Conservation (phyloP, 53 echinoderm and acorn worm genomes). For the Astropecten irregularis region DNA sequence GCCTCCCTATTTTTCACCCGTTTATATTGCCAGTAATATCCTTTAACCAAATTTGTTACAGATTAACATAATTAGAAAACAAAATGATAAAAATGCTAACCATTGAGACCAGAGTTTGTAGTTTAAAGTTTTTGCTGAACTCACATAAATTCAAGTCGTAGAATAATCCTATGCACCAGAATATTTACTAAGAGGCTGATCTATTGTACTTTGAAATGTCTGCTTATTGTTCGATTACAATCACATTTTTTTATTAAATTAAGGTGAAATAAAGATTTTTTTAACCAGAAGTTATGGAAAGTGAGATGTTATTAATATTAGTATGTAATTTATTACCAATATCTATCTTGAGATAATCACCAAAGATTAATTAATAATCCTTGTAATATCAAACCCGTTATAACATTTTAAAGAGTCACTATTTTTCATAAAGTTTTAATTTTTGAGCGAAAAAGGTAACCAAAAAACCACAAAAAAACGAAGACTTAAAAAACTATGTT, state of each 20-base stretch:
- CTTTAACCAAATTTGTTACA: too few species aligned
- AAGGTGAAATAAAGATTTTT: constrained; percentile 3
- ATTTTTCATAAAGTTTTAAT: too few species aligned
- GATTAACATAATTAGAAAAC: too few species aligned
- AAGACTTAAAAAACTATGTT: too few species aligned
- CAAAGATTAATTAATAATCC: constrained; percentile 26
- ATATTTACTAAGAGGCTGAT: constrained; percentile 10
- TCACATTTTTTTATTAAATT: not conserved
- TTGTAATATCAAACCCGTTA: not conserved
- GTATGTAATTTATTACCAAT: constrained; percentile 37
- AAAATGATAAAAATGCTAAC: too few species aligned
- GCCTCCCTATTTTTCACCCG: too few species aligned
- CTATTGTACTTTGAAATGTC: not conserved
- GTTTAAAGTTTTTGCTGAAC: too few species aligned
- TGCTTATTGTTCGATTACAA: not conserved
- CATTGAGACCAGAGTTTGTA: too few species aligned
- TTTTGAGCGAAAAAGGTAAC: too few species aligned
- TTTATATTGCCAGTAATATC: too few species aligned
- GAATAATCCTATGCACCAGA: constrained; percentile 1
- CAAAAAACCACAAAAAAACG: too few species aligned
- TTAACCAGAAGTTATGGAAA: not conserved
- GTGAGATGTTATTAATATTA: not conserved
- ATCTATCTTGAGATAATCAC: constrained; percentile 2
- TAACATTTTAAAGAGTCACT: too few species aligned
- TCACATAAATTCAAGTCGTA: not conserved